Base-by-base conservation (phyloP, 2,797 vertebrate genomes). In the Eremophila alpestris region DNA sequence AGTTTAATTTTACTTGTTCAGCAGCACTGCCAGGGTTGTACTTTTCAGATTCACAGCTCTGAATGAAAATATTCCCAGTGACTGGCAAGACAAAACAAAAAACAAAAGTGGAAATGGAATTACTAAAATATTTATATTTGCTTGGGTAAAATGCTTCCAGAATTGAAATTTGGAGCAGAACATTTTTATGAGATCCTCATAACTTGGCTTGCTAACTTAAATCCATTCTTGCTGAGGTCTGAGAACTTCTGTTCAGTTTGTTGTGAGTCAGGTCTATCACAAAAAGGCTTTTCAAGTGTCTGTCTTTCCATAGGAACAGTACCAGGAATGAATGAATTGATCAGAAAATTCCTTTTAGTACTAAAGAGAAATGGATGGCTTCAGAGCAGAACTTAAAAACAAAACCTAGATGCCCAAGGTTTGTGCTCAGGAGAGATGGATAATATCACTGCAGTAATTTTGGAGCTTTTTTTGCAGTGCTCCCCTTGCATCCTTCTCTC, bases 1-100 rank as follows among this genome's bases (percentile, higher is more conserved):
- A 77, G 64, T 93, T 97, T 83, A 68, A 93, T 93, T 93, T 89
- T 74, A 87, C 75, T 93, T 83, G 69, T 87, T 94, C 68, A 70
- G 59, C 81, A 90, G 41, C 79, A 38, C 62, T 95, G 92, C 92
- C 82, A 87, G 83, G 89, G 62, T 89, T 87, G 56, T 87, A 77
- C 29, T 89, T 93, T 81, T 78, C 69, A 83, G 52, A 92, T 95
- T 96, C 84, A 92, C 68, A 87, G 36, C 64, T 96, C 81, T 87
- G 87, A 94, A 87, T 51, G 86, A 95, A 95, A 94, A 87, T 92
- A 92, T 23, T 96, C 65, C 56, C 76, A 56, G 52, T 87, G 87
- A 89, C 75, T 96, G 89, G 71, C 84, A 91, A 92, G 77, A 75
- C 67, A 70, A 91, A 94, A 67, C 29, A 67, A 83, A 95, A 85